phyloP scores from a whole-genome alignment of 2,888 invertebrate genomes.

The Rutpela maculata region DNA sequence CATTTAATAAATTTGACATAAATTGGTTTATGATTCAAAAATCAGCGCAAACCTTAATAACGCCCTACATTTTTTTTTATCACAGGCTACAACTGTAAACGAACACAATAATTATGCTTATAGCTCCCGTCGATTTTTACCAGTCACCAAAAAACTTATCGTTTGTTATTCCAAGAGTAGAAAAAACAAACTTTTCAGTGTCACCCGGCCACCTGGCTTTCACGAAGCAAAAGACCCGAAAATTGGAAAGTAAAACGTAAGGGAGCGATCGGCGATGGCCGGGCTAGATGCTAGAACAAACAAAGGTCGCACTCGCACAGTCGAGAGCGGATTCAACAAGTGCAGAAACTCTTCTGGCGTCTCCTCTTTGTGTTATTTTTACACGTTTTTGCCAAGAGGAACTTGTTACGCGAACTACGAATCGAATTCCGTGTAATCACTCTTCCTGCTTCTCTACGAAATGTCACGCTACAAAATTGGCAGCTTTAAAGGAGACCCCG shows the following conservation, averaged over 20 bases:
- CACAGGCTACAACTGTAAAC: too few relatives aligned
- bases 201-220: not conserved
- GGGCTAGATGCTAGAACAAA: constrained; percentile 2
- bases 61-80: too few relatives aligned
- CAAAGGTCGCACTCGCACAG: not conserved
- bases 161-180: not conserved
- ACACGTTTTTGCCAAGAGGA: constrained; percentile 10
- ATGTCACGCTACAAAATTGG: constrained; percentile 25
- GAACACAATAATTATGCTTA: too few relatives aligned
- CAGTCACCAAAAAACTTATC: too few relatives aligned
- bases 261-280: not conserved
- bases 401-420: constrained; percentile 36
- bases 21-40: too few relatives aligned
- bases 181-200: not conserved
- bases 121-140: too few relatives aligned
- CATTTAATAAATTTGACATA: too few relatives aligned
- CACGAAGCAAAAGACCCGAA: not conserved
- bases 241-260: not conserved
- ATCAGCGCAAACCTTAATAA: too few relatives aligned
- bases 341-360: constrained; percentile 9
- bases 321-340: constrained; percentile 33
- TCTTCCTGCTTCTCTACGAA: constrained; percentile 24
- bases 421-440: constrained; percentile 29
- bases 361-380: constrained; percentile 19
- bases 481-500: not conserved